Base-by-base conservation (phyloP, 1,140 invertebrate species). In the Drosophila parabipectinata region DNA sequence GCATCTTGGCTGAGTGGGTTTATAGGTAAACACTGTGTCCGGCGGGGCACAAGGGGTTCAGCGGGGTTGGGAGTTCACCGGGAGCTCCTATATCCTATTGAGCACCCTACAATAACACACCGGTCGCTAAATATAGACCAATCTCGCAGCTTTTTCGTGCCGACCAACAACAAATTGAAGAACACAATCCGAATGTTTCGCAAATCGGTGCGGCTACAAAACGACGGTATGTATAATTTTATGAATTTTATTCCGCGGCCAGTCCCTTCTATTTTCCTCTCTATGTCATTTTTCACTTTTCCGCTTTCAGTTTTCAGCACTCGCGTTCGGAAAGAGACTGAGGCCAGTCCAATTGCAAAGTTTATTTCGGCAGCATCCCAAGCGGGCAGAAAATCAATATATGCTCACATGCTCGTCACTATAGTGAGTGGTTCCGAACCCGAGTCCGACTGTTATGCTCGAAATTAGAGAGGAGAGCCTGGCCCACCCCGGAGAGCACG, bases 101-200 rank as follows among this genome's bases (percentile, higher is more conserved):
- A 66, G 60, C 82, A 85, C 82, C 79, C 82, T 85, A 82, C 79
- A 63, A 58, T 54, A 66, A 82, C 74, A 82, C 83, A 87, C 82
- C 82, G 82, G 82, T 67, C 62, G 82, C 82, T 87, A 87, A 88
- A 47, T 82, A 82, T 87, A 87, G 82, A 74, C 71, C 58, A 76
- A 71, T 77, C 74, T 81, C 74, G 69, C 58, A 75, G 81, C 81
- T 85, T 81, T 64, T 47, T 64, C 72, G 72, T 57, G 63, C 48
- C 21, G 77, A 10, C 53, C 72, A 82, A 56, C 63, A 64, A 60
- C 72, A 66, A 80, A 67, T 87, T 81, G 63, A 71, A 60, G 56
- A 56, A 82, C 55, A 72, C 45, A 68, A 74, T 76, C 68, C 85
- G 83, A 79, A 83, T 82, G 78, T 85, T 85, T 85, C 63, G 69